These are phyloP conservation scores for Polymixis lichenea DNA, from an alignment of 2,888 invertebrate species.

Conservation along the genomic window DNA sequence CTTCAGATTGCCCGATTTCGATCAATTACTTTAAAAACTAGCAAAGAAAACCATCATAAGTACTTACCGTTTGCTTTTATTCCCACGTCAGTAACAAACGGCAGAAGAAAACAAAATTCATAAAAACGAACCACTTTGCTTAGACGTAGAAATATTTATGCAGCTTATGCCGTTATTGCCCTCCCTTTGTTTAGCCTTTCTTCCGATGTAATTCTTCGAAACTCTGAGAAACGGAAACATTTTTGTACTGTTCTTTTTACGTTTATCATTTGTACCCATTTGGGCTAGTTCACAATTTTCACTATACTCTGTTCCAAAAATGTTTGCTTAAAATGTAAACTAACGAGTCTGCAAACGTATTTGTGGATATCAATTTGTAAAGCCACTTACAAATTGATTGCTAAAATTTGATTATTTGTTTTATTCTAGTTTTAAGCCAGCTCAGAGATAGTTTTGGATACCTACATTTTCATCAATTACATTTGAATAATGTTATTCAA, in stretches of 20 bases:
- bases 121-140: conserved; percentile 48
- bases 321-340: background rate
- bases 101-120: conserved; percentile 37
- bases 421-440: background rate
- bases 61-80: conserved; percentile 11
- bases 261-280: conserved; percentile 12
- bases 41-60: conserved; percentile 23
- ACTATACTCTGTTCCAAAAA: background rate
- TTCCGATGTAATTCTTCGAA: conserved; percentile 43
- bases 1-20: conserved; percentile 12
- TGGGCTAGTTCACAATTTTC: background rate
- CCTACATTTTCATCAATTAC: background rate
- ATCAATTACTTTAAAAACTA: conserved; percentile 37
- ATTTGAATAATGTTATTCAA: background rate
- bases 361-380: background rate
- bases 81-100: conserved; percentile 46
- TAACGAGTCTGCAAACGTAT: background rate
- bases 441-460: background rate
- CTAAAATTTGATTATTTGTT: background rate
- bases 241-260: conserved; percentile 28
- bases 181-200: conserved; percentile 53
- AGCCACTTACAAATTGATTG: background rate
- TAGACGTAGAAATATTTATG: conserved; percentile 63
- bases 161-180: conserved; percentile 54
- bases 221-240: conserved; percentile 35